A percentile compares a stretch with the other conserved stretches of the same genome.
phyloP scores from a whole-genome alignment of 1,140 invertebrate species.

The Campoletis sonorensis region DNA sequence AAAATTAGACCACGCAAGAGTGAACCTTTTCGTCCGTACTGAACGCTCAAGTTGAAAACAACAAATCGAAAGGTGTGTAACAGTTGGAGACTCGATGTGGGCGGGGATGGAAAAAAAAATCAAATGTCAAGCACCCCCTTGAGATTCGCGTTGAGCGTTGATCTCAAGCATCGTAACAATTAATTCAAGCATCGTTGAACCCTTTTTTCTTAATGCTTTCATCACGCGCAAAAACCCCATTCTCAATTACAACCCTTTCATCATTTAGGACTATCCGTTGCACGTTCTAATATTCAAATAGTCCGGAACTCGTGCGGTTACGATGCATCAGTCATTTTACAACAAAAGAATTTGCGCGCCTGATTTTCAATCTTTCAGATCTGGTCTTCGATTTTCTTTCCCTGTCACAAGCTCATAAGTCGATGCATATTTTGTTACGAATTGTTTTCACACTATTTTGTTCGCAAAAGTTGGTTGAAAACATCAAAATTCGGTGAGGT shows the following conservation, averaged over 20 bases:
- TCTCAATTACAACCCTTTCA: not conserved
- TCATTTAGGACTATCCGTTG: not conserved
- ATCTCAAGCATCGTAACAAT: conserved; percentile 21
- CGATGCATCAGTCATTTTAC: too few species aligned
- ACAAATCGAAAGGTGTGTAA: conserved; percentile 22
- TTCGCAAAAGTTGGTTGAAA: too few species aligned
- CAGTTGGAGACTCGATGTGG: conserved; percentile 13
- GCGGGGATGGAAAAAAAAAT: conserved; percentile 7
- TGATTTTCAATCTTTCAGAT: too few species aligned
- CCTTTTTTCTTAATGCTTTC: conserved; percentile 45
- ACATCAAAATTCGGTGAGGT: too few species aligned
- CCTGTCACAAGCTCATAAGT: too few species aligned
- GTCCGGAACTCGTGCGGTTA: too few species aligned
- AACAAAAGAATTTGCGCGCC: too few species aligned
- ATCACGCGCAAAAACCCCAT: conserved; percentile 27
- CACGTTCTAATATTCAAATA: too few species aligned
- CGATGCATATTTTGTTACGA: too few species aligned
- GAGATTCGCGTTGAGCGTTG: not conserved
- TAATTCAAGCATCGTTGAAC: conserved; percentile 56
- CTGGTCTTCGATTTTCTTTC: too few species aligned
- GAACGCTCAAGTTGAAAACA: not conserved
- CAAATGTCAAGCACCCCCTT: not conserved
- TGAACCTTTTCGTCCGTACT: conserved; percentile 46
- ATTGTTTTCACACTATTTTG: too few species aligned
- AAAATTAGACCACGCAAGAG: conserved; percentile 59